These are phyloP conservation scores for Spea hammondii DNA, from an alignment of 2,797 vertebrate species.

Conservation along the genomic window DNA sequence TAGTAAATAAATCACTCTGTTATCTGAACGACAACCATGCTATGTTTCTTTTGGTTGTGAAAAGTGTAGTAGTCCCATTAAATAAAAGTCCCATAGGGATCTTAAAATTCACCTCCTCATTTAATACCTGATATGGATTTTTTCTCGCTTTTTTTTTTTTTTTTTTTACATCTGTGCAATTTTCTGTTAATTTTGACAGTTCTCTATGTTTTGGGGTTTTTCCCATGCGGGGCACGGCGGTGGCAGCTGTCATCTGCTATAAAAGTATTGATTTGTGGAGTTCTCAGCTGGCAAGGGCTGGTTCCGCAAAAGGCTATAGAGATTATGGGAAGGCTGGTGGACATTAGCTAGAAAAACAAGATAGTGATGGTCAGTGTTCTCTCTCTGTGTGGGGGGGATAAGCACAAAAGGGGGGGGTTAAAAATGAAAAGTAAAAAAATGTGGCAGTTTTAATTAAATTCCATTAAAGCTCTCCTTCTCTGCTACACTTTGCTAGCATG, in stretches of 20 bases:
- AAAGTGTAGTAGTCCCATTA: no score
- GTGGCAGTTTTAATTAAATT: slow-evolving; percentile 57
- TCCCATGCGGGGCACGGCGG: neutral
- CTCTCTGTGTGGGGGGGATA: slow-evolving; percentile 9
- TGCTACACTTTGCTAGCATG: slow-evolving; percentile 49
- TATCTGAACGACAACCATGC: no score
- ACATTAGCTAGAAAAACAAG: slow-evolving; percentile 21
- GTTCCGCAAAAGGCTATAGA: neutral
- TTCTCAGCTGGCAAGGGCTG: rapidly evolving
- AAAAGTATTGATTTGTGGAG: neutral
- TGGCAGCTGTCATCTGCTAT: neutral
- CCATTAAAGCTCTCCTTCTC: slow-evolving; percentile 55
- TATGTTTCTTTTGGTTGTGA: no score
- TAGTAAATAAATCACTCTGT: no score
- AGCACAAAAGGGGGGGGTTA: neutral
- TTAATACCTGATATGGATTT: no score
- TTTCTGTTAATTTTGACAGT: neutral
- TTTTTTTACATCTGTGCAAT: neutral
- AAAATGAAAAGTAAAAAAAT: slow-evolving; percentile 36
- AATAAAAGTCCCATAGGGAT: no score
- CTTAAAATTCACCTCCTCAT: no score
- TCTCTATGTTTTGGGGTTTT: neutral
- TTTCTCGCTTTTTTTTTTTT: neutral
- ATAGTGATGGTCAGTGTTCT: slow-evolving; percentile 18
- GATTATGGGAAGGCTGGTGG: slow-evolving; percentile 16